Evolutionary conservation across 2,797 vertebrate species (phyloP).

Genomic region (Chrosomus eos): DNA sequence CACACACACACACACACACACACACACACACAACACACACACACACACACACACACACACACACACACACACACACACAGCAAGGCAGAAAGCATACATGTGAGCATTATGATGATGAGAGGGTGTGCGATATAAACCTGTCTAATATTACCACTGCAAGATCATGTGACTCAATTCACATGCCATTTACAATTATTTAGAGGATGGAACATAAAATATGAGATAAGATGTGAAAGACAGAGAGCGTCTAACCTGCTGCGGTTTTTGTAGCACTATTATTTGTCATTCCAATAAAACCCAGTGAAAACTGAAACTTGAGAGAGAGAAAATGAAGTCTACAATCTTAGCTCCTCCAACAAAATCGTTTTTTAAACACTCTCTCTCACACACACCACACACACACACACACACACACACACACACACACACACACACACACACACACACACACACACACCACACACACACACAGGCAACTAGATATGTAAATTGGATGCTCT

Average conservation of each 20-base stretch:
- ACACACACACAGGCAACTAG: slow-evolving; percentile 45
- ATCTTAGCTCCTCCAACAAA: slow-evolving; percentile 51
- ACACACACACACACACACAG: not conserved
- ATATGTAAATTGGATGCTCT: slow-evolving; percentile 64
- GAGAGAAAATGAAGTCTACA: slow-evolving; percentile 59
- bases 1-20: too few species aligned
- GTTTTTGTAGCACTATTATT: slow-evolving; percentile 33
- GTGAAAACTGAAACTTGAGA: slow-evolving; percentile 29
- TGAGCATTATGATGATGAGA: slow-evolving; percentile 19
- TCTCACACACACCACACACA: slow-evolving; percentile 6
- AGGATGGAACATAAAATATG: slow-evolving; percentile 21
- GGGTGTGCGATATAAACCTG: not conserved
- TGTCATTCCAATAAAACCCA: slow-evolving; percentile 43
- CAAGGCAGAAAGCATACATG: not conserved
- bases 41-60: not conserved
- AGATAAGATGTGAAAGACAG: slow-evolving; percentile 1
- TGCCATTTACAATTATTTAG: slow-evolving; percentile 21
- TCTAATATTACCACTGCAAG: slow-evolving; percentile 7
- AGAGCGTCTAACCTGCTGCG: not conserved
- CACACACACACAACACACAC: not conserved
- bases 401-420: not conserved
- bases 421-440: slow-evolving; percentile 23
- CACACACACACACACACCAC: not conserved
- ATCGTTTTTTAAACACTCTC: slow-evolving; percentile 48
- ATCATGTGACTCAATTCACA: slow-evolving; percentile 25